phyloP scores from a whole-genome alignment of 2,888 invertebrate species.

The Harmothoe impar region DNA sequence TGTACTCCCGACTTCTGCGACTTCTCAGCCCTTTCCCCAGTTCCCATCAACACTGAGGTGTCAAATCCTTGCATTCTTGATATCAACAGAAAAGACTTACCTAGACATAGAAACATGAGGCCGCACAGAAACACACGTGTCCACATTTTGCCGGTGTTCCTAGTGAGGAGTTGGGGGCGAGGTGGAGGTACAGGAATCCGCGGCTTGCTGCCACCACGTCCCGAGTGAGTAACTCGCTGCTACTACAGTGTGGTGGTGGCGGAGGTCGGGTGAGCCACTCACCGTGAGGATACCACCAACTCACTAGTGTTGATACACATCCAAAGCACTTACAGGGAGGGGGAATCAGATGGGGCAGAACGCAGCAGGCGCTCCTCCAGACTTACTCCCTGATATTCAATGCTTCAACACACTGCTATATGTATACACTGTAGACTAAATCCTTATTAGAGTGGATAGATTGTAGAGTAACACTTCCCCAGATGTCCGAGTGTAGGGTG shows the following conservation, averaged over 20 bases:
- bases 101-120: neutral
- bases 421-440: too few relatives aligned
- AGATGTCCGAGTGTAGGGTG: too few relatives aligned
- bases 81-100: neutral
- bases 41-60: too few relatives aligned
- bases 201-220: neutral
- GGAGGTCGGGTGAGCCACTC: neutral
- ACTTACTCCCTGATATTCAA: too few relatives aligned
- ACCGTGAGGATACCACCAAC: neutral
- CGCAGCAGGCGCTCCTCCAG: too few relatives aligned
- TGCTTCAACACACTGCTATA: too few relatives aligned
- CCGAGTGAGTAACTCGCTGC: constrained; percentile 6
- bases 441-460: too few relatives aligned
- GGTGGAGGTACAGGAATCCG: neutral
- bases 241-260: too few relatives aligned
- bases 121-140: neutral
- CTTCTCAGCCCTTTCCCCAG: too few relatives aligned
- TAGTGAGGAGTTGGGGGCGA: neutral
- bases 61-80: too few relatives aligned
- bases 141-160: neutral
- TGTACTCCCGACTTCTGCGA: too few relatives aligned
- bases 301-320: constrained; percentile 34
- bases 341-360: neutral
- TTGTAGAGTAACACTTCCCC: too few relatives aligned
- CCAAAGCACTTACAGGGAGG: neutral